Evolutionary conservation across 2,888 invertebrate genomes (phyloP), one percentile per base, ranked within the genome.

Genomic region (Andricus quercusramuli): DNA sequence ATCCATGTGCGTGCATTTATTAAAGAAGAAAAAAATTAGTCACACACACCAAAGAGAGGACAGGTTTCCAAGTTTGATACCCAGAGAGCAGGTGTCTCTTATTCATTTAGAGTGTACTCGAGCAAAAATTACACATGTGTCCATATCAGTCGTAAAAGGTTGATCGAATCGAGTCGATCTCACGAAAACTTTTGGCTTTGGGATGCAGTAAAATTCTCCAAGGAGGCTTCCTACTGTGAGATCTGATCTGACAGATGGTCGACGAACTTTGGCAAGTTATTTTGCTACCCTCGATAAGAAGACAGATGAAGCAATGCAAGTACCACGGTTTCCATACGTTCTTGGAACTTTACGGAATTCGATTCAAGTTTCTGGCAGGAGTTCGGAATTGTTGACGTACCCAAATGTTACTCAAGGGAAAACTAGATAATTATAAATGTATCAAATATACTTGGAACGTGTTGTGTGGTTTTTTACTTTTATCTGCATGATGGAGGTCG

Each of bases 101-200:
- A 29, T 25, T 29, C 47, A 68, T 59, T 59, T 22, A 22, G 6
- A 44, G 68, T 44, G 25, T 47, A 70, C 20, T 44, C 9, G 44
- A 47, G 70, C 29, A 70, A 51, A 70, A 70, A 29, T 70, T 20
- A 25, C 70, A 70, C 70, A 70, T 51, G 47, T 29, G 2, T 29
- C 29, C n/a, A 11, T 29, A 68, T 68, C 22, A 68, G 47, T 59
- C 56, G n/a, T 68, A 25, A 44, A 47, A 25, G 68, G 41, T 25
- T 44, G 44, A 70, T 70, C 70, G 70, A 70, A 70, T 70, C 51
- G 51, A 51, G 70, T 70, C 47, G 70, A 70, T 70, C 70, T 70
- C 70, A 70, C 47, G 29, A 51, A 70, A 70, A 70, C 3, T 70
- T 51, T 70, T 70, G 51, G 51, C 51, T 70, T 29, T 29, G 29